Conservation (phyloP, 2,113 vertebrate species). For the Oryzias woworae region DNA sequence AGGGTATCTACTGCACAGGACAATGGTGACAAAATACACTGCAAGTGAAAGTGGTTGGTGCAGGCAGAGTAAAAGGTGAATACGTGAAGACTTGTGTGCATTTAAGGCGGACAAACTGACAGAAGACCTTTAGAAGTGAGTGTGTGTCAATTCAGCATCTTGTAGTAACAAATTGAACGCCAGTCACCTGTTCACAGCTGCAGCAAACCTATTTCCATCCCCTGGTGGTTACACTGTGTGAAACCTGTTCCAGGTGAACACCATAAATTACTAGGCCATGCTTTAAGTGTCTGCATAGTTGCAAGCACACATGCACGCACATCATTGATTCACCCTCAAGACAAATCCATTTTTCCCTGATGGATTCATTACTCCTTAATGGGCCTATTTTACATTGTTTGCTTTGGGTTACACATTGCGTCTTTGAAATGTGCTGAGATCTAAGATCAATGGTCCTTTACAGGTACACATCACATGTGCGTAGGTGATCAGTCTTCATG, state of each 20-base stretch:
- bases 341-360: conserved; percentile 78
- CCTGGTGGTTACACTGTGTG: conserved; percentile 42
- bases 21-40: conserved; percentile 14
- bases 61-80: neutral
- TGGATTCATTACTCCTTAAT: conserved; percentile 84
- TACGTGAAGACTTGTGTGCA: conserved; percentile 14
- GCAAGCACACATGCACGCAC: conserved; percentile 7
- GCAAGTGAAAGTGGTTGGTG: conserved; percentile 2
- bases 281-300: conserved; percentile 43
- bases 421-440: conserved; percentile 75
- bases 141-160: conserved; percentile 15
- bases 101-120: conserved; percentile 4
- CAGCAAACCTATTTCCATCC: conserved; percentile 46
- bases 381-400: conserved; percentile 84
- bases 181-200: conserved; percentile 47
- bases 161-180: conserved; percentile 30
- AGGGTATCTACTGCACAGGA: conserved; percentile 14
- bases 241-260: conserved; percentile 49
- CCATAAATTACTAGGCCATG: conserved; percentile 71
- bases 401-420: conserved; percentile 74
- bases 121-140: conserved; percentile 8
- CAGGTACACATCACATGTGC: conserved; percentile 49
- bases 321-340: conserved; percentile 75
- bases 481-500: conserved; percentile 59
- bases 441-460: conserved; percentile 73